Percentiles rank a stretch among this genome's conserved stretches.
Conservation (phyloP, 2,888 invertebrate genomes). For the Petrolisthes cinctipes region DNA sequence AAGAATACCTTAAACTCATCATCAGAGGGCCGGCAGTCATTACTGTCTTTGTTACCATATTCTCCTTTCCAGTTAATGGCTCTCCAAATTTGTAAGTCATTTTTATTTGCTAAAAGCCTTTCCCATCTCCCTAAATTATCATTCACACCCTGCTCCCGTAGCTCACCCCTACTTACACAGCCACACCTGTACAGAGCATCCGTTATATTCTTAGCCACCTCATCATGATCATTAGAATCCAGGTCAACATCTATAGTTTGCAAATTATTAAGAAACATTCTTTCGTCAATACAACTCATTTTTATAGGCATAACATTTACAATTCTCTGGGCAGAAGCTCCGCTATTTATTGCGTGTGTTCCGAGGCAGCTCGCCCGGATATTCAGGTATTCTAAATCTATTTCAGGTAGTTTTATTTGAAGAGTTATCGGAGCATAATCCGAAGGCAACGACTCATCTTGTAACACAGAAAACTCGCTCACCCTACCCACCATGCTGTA, state of each 20-base stretch:
- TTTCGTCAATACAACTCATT: slow-evolving; percentile 12
- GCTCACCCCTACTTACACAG: slow-evolving; percentile 3
- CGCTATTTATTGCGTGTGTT: background rate
- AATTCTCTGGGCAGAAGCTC: background rate
- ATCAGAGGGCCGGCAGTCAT: too few relatives aligned
- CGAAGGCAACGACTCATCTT: background rate
- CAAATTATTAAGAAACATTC: slow-evolving; percentile 13
- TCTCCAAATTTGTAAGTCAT: background rate
- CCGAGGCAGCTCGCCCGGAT: background rate
- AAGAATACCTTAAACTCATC: slow-evolving; percentile 12
- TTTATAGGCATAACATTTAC: background rate
- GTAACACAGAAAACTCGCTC: background rate
- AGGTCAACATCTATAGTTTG: background rate
- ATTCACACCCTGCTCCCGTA: background rate
- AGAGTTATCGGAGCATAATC: slow-evolving; percentile 5
- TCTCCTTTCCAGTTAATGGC: too few relatives aligned
- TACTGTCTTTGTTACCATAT: too few relatives aligned
- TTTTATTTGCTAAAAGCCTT: slow-evolving; percentile 1
- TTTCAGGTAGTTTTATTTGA: background rate
- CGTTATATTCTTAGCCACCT: background rate
- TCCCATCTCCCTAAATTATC: slow-evolving; percentile 17
- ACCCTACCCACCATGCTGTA: background rate
- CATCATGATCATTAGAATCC: background rate
- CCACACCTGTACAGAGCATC: slow-evolving; percentile 4
- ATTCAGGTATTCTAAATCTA: slow-evolving; percentile 13